phyloP scores from a whole-genome alignment of 2,113 vertebrate species.

The Nesospiza acunhae region DNA sequence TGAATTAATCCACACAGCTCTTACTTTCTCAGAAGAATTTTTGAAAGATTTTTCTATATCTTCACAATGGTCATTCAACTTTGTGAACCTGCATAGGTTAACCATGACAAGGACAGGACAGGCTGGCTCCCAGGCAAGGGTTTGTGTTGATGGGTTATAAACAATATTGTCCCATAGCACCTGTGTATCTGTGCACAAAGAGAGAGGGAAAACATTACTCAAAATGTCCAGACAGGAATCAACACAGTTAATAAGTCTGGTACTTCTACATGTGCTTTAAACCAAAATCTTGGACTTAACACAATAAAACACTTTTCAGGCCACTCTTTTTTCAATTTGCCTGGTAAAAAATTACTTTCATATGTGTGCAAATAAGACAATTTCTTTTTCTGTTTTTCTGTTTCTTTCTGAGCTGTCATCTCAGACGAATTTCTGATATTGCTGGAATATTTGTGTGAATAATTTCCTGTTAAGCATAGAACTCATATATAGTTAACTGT shows the following conservation, averaged over 20 bases:
- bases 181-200: slow-evolving; percentile 71
- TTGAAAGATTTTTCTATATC: slow-evolving; percentile 74
- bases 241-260: neutral
- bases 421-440: neutral
- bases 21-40: slow-evolving; percentile 72
- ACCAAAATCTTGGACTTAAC: neutral
- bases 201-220: neutral
- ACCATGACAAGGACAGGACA: slow-evolving; percentile 76
- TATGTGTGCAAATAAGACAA: neutral
- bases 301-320: neutral
- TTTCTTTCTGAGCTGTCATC: neutral
- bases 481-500: neutral
- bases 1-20: slow-evolving; percentile 32
- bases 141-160: slow-evolving; percentile 76
- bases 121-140: slow-evolving; percentile 78
- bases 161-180: slow-evolving; percentile 81
- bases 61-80: slow-evolving; percentile 55
- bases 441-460: neutral
- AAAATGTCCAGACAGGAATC: neutral
- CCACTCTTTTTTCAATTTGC: neutral
- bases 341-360: neutral
- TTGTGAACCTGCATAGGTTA: slow-evolving; percentile 74
- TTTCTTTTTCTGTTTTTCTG: neutral
- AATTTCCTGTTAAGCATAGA: neutral
- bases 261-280: neutral